Evolutionary conservation across 2,113 vertebrate genomes (phyloP).

Genomic region (Mirza zaza): DNA sequence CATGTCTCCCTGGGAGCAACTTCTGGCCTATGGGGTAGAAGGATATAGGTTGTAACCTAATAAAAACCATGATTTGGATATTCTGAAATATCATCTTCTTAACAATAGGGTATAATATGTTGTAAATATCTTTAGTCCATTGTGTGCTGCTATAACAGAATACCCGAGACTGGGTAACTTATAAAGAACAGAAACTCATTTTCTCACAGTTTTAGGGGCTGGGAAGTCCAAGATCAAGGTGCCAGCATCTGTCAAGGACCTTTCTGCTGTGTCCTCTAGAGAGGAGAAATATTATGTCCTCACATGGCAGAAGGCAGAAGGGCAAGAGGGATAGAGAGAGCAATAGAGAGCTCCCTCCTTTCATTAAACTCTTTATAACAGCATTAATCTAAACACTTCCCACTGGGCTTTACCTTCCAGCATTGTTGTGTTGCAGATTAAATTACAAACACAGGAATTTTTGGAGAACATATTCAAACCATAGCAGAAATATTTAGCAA

Average conservation of each 20-base stretch:
- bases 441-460: not conserved
- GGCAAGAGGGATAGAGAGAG: not conserved
- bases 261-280: not conserved
- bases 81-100: constrained; percentile 33
- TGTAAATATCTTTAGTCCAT: not conserved
- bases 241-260: not conserved
- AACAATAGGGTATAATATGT: not conserved
- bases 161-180: not conserved
- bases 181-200: not conserved
- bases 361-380: not conserved
- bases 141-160: not conserved
- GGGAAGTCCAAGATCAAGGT: not conserved
- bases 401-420: not conserved
- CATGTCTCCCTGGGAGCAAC: constrained; percentile 4
- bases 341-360: not conserved
- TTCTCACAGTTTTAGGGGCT: not conserved
- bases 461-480: not conserved
- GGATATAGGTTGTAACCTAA: not conserved
- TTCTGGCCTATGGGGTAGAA: not conserved
- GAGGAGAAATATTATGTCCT: not conserved
- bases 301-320: not conserved
- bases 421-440: not conserved
- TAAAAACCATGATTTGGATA: not conserved
- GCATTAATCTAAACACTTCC: not conserved
- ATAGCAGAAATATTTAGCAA: not conserved